phyloP scores from a whole-genome alignment of 2,113 vertebrate species.

The Balaenoptera acutorostrata region DNA sequence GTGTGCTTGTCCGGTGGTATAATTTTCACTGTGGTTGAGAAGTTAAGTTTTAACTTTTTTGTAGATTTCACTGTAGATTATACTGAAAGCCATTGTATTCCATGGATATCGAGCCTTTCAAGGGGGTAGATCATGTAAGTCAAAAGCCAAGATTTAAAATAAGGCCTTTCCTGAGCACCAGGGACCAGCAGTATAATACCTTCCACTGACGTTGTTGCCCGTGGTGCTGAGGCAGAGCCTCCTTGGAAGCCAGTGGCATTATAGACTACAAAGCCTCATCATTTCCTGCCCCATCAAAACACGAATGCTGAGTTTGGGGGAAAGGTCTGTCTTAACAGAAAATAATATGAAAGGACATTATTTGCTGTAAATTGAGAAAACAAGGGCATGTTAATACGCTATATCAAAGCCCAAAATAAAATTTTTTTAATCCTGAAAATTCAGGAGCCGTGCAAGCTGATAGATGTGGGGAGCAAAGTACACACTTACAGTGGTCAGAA shows the following conservation, averaged over 20 bases:
- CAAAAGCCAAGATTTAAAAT: background rate
- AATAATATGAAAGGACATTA: background rate
- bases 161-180: background rate
- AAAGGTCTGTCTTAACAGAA: background rate
- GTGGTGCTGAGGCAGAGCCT: background rate
- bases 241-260: background rate
- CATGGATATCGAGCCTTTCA: background rate
- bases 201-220: background rate
- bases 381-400: background rate
- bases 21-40: background rate
- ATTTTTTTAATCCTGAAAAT: background rate
- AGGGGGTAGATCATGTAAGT: background rate
- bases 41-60: background rate
- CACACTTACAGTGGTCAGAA: background rate
- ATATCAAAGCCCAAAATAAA: background rate
- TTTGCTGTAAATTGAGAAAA: slow-evolving; percentile 7
- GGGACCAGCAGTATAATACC: background rate
- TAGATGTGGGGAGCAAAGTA: background rate
- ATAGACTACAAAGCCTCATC: background rate
- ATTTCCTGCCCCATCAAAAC: background rate
- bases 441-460: background rate
- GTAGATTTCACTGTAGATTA: background rate
- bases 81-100: background rate
- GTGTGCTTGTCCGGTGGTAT: background rate
- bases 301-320: background rate